These are phyloP conservation scores for Bombus waltoni DNA, from an alignment of 1,140 invertebrate species.

Conservation along the genomic window DNA sequence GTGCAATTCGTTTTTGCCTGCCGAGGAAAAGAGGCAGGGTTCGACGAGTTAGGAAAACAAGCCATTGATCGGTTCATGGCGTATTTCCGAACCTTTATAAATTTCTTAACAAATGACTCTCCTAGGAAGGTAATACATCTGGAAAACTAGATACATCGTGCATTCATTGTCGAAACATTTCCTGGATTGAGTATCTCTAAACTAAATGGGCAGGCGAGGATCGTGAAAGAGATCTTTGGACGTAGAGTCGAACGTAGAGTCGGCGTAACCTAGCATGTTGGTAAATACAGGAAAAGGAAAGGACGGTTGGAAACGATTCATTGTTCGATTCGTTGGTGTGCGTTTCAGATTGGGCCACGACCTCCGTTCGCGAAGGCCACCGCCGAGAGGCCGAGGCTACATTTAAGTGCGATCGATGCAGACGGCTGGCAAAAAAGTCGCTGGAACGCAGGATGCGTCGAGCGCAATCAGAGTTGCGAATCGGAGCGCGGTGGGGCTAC, in stretches of 20 bases:
- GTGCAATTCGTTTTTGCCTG: slow-evolving; percentile 29
- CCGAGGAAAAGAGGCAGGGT: neutral
- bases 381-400: neutral
- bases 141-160: neutral
- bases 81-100: slow-evolving; percentile 16
- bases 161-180: neutral
- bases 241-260: neutral
- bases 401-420: slow-evolving; percentile 20
- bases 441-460: slow-evolving; percentile 52
- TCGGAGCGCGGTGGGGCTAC: slow-evolving; percentile 12
- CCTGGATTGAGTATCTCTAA: neutral
- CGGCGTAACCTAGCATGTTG: neutral
- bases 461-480: slow-evolving; percentile 49
- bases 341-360: slow-evolving; percentile 71
- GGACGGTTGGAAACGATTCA: slow-evolving; percentile 66
- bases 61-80: slow-evolving; percentile 18
- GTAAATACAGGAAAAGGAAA: neutral
- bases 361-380: slow-evolving; percentile 61
- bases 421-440: slow-evolving; percentile 53
- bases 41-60: neutral
- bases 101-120: neutral
- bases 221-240: neutral
- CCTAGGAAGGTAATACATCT: neutral
- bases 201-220: neutral
- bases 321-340: slow-evolving; percentile 69